Percentiles rank a stretch among this genome's conserved stretches.
Conservation (phyloP, 2,888 invertebrate genomes). For the Agriopis marginaria region DNA sequence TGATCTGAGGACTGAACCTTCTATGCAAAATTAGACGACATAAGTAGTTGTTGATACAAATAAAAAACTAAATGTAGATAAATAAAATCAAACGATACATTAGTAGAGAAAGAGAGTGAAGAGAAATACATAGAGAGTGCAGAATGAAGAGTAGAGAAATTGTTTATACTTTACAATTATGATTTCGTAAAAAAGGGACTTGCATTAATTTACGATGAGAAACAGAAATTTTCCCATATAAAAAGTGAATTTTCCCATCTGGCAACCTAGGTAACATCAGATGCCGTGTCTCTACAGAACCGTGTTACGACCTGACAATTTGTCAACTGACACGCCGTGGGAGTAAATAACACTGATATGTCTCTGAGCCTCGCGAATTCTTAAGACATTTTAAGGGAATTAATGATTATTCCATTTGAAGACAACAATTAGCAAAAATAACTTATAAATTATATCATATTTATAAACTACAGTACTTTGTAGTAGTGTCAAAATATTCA, state of each 20-base stretch:
- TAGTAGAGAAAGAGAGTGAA: too few species aligned
- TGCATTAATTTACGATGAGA: not conserved
- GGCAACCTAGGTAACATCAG: constrained; percentile 12
- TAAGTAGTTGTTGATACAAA: too few species aligned
- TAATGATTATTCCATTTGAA: not conserved
- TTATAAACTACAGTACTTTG: constrained; percentile 8
- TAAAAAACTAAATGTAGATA: too few species aligned
- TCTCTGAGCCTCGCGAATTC: constrained; percentile 30
- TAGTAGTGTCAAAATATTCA: constrained; percentile 13
- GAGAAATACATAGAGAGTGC: too few species aligned
- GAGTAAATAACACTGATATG: constrained; percentile 31
- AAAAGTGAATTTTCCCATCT: not conserved
- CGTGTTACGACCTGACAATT: constrained; percentile 33
- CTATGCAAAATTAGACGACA: not conserved
- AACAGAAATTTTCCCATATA: not conserved
- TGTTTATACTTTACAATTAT: too few species aligned
- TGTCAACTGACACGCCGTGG: constrained; percentile 32
- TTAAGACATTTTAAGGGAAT: constrained; percentile 19
- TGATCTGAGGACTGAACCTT: too few species aligned
- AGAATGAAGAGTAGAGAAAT: too few species aligned
- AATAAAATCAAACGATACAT: too few species aligned
- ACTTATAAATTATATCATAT: not conserved
- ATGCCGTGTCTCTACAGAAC: constrained; percentile 18
- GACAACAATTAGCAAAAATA: not conserved
- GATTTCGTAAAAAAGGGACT: too few species aligned